phyloP scores from a whole-genome alignment of 1,140 invertebrate species.

The Achroia grisella region DNA sequence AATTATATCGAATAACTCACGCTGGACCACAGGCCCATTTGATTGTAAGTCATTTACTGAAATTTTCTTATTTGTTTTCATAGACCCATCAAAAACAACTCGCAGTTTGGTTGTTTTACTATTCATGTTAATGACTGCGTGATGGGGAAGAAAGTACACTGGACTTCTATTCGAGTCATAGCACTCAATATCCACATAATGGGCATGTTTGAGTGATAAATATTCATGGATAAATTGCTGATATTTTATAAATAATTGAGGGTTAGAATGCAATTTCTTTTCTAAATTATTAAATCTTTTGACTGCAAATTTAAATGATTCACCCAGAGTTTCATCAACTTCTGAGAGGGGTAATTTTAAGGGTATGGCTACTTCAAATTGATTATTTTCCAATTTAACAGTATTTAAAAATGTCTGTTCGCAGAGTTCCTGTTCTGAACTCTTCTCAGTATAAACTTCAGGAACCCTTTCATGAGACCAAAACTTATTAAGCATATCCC shows the following conservation, averaged over 20 bases:
- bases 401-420: constrained; percentile 10
- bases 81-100: constrained; percentile 12
- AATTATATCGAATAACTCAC: constrained; percentile 17
- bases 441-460: constrained; percentile 1
- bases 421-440: constrained; percentile 3
- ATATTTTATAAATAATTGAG: constrained; percentile 6
- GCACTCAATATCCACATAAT: constrained; percentile 8
- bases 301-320: constrained; percentile 14
- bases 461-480: constrained; percentile 1
- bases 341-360: constrained; percentile 9
- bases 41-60: constrained; percentile 13
- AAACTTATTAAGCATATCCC: background rate
- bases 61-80: constrained; percentile 5
- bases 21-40: constrained; percentile 17
- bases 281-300: constrained; percentile 16
- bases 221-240: constrained; percentile 16
- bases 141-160: constrained; percentile 15
- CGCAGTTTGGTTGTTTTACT: constrained; percentile 11
- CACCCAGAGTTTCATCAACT: constrained; percentile 12
- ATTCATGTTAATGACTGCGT: constrained; percentile 9
- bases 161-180: constrained; percentile 6
- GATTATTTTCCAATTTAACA: constrained; percentile 9
- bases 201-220: constrained; percentile 6
- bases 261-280: constrained; percentile 8
- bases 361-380: constrained; percentile 12